Evolutionary conservation across 2,888 invertebrate species (phyloP), one percentile per base, ranked within the genome.

Genomic region (Pyrrhosoma nymphula): DNA sequence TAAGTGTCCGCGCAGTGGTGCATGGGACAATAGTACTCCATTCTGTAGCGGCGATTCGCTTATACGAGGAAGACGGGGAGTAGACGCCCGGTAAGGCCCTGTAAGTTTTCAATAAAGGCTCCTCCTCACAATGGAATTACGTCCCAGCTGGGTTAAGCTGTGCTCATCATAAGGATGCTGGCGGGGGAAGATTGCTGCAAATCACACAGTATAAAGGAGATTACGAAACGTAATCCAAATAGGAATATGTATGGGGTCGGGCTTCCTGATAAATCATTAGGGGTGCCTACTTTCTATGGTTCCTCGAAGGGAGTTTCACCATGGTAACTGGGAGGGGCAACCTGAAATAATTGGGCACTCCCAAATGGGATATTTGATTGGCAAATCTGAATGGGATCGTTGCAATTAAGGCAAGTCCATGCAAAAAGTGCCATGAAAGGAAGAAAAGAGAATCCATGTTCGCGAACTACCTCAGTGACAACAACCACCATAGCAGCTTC

Each of bases 41-140:
- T 26, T 60, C 69, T 10, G 3, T 26, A 12, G 26, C 10, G 10
- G 69, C 82, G 16, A 82, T 82, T 47, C 16, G 82, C 82, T 82
- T 35, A 60, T 60, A 35, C 30, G 82, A 4, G 82, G 82, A 82
- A 82, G 14, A 35, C 82, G 30, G 82, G 82, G 26, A 35, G 82
- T 26, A 16, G 82, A 18, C 30, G 18, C 82, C 18, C 35, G 23
- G 4, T 1, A 14, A 8, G 82, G 35, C 16, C 14, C 14, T 35
- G 14, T 82, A 16, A 26, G 4, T 82, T 82, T 35, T 35, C 82
- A 82, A 82, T 82, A 16, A 35, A 26, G 82, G 35, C 35, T 8
- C 26, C 82, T 82, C 82, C 82, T 82, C 82, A 82, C 82, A 82
- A 82, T 82, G 35, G 82, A 82, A 82, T 82, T 82, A 35, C 26